Evolutionary conservation across 2,797 vertebrate species (phyloP).

Genomic region (Nasua narica): DNA sequence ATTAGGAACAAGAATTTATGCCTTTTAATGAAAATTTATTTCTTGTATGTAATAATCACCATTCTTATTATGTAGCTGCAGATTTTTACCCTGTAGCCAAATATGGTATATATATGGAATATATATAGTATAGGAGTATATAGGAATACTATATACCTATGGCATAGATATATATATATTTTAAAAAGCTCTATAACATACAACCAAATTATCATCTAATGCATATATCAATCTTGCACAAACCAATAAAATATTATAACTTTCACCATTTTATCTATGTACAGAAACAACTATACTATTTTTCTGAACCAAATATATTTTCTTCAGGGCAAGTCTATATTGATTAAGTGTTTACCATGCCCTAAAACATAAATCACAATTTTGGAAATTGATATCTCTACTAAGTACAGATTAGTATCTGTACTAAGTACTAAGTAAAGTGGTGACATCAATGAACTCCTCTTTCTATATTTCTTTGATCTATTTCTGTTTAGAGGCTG

Average conservation of each 20-base stretch:
- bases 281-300: background rate
- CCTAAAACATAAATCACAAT: background rate
- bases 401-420: background rate
- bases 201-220: background rate
- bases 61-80: background rate
- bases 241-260: background rate
- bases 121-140: too few relatives aligned
- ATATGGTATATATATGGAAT: background rate
- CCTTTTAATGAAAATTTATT: conserved; percentile 19
- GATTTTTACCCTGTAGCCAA: background rate
- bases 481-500: background rate
- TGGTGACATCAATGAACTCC: background rate
- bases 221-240: background rate
- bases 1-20: background rate
- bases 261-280: background rate
- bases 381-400: background rate
- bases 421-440: background rate
- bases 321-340: background rate
- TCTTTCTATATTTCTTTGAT: background rate
- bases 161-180: background rate
- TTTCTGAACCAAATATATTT: background rate
- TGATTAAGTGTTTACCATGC: background rate
- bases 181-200: background rate
- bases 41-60: background rate
- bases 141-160: too few relatives aligned